Base-by-base conservation (phyloP, 1,140 invertebrate species). In the Scaptomyza graminum region DNA sequence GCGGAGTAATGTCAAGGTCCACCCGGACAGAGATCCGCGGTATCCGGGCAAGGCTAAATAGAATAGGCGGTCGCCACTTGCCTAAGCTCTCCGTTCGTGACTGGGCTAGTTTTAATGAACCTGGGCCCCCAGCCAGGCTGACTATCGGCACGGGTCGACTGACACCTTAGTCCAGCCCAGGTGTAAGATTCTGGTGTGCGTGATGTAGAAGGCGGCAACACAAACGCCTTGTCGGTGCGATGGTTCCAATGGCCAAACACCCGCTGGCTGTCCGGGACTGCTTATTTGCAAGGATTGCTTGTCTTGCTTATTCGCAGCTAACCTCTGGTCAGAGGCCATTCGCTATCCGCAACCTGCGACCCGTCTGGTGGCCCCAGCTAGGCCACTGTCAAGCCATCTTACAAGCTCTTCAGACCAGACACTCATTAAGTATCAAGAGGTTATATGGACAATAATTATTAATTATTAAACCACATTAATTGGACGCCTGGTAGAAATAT, bases 331-430 rank as follows among this genome's bases (percentile, higher is more conserved):
- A 3, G 28, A 31, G 66, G 66, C 28, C 57, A 11, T 54, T 62
- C 66, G 59, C 66, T 62, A 62, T 68, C 57, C 66, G 49, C 57
- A 68, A 68, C 57, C 65, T 62, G 66, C 50, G 57, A 62, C 51
- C 66, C 59, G 51, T 63, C 66, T 31, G 67, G 43, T n/a, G 44
- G 67, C 60, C 50, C 60, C 59, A 70, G 59, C 60, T 69, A 70
- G 59, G 66, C 51, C 51, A 3, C 66, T 54, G 41, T 34, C 1
- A 12, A 67, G 25, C 57, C 56, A 59, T 37, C 50, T 55, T 64
- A 49, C 50, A 25, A 66, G 54, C 47, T 59, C 37, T 41, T 39
- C 63, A 65, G 52, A n/a, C 63, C 63, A 59, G 54, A 59, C 11
- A 43, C 34, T 47, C 22, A 6, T 44, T 6, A 44, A 11, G 11